Conservation (phyloP, 1,140 invertebrate genomes). For the Heliconius congener region DNA sequence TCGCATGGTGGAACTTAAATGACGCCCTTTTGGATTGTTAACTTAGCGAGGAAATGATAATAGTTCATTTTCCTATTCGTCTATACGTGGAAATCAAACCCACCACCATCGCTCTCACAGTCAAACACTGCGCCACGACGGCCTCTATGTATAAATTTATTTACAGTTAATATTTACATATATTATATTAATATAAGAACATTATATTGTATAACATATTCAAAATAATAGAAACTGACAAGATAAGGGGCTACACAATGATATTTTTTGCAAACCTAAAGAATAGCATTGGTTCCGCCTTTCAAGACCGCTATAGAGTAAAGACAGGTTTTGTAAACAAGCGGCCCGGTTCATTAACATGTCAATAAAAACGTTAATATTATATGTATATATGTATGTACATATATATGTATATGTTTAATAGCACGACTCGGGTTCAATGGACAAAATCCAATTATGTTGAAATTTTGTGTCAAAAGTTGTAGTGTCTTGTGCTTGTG, state of each 20-base stretch:
- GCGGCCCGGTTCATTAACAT: background rate
- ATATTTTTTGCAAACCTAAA: background rate
- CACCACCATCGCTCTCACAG: no score
- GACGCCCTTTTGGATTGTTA: no score
- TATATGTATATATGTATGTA: background rate
- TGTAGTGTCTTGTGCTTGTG: no score
- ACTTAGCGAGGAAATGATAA: no score
- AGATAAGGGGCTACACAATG: background rate
- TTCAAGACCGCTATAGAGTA: background rate
- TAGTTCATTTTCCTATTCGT: no score
- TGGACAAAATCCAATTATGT: background rate
- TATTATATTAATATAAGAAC: no score
- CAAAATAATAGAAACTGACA: background rate
- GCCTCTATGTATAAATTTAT: no score
- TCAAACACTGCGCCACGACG: no score
- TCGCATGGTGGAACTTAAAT: no score
- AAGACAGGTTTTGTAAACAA: background rate
- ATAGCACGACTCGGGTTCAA: background rate
- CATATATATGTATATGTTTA: background rate
- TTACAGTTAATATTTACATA: no score
- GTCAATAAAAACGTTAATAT: slow-evolving; percentile 3
- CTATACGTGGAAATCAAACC: no score
- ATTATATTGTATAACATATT: no score
- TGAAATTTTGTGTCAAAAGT: background rate
- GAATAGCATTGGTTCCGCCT: background rate